Percentiles rank a stretch among this genome's conserved stretches.
Conservation (phyloP, 1,140 invertebrate genomes). For the Bicyclus anynana region DNA sequence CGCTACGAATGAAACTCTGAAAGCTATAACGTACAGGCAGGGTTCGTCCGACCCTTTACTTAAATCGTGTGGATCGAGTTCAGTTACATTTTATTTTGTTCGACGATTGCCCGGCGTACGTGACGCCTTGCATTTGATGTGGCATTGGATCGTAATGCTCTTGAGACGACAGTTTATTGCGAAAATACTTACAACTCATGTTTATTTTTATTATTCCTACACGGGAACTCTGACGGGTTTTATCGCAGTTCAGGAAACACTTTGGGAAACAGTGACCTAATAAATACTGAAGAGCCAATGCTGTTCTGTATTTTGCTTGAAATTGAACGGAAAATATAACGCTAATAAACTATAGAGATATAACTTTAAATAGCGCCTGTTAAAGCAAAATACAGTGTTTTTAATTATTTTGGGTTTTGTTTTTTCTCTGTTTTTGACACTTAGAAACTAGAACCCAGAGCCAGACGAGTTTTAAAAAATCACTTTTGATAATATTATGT, state of each 20-base stretch:
- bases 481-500: no score
- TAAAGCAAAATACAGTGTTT: background rate
- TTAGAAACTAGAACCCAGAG: no score
- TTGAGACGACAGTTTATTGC: slow-evolving; percentile 24
- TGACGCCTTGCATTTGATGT: slow-evolving; percentile 52
- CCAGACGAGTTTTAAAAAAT: no score
- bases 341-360: background rate
- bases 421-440: background rate
- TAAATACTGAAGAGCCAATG: background rate
- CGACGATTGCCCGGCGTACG: slow-evolving; percentile 39
- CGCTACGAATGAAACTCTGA: slow-evolving; percentile 25
- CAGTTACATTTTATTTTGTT: slow-evolving; percentile 57
- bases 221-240: background rate
- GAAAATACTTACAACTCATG: slow-evolving; percentile 11
- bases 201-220: slow-evolving; percentile 12
- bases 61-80: slow-evolving; percentile 55
- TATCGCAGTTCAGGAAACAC: background rate
- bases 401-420: background rate
- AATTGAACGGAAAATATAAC: slow-evolving; percentile 2
- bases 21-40: slow-evolving; percentile 46
- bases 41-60: slow-evolving; percentile 46
- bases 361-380: background rate
- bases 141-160: slow-evolving; percentile 26
- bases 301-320: background rate
- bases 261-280: background rate